Percentiles rank a stretch among this genome's conserved stretches.
Conservation (phyloP, 2,113 vertebrate species). For the Pseudorasbora parva region DNA sequence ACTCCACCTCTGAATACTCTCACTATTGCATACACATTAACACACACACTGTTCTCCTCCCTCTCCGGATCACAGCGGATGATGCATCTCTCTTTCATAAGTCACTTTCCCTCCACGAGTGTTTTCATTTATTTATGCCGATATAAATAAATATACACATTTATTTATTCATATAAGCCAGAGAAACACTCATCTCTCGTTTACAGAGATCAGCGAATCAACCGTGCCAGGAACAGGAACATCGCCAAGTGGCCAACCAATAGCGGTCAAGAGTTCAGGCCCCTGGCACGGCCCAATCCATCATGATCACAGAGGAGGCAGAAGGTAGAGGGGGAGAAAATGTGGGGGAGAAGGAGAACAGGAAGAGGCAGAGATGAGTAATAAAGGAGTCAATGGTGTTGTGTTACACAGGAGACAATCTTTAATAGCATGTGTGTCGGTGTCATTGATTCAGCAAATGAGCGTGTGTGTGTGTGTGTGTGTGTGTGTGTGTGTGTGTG, state of each 20-base stretch:
- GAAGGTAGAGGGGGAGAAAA: slow-evolving; percentile 63
- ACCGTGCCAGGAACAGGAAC: neutral
- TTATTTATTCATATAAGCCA: slow-evolving; percentile 26
- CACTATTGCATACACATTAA: neutral
- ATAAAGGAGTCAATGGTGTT: slow-evolving; percentile 18
- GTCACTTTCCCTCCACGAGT: slow-evolving; percentile 14
- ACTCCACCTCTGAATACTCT: neutral
- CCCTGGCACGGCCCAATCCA: slow-evolving; percentile 24
- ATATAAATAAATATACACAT: slow-evolving; percentile 27
- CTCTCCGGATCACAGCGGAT: neutral
- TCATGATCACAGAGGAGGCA: slow-evolving; percentile 23
- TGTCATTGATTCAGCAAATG: neutral
- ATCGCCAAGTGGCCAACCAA: slow-evolving; percentile 23
- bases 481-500: neutral
- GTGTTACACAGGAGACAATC: slow-evolving; percentile 15
- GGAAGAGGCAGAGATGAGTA: slow-evolving; percentile 34
- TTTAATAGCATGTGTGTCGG: neutral
- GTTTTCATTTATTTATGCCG: slow-evolving; percentile 35
- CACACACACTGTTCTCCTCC: neutral
- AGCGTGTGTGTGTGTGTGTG: too few species aligned
- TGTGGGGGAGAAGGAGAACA: slow-evolving; percentile 50
- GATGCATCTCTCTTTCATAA: slow-evolving; percentile 33
- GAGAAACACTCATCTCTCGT: slow-evolving; percentile 25
- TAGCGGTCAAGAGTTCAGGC: slow-evolving; percentile 32
- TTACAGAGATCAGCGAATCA: neutral